Percentiles rank a stretch among this genome's conserved stretches.
Conservation (phyloP, 2,797 vertebrate genomes). For the Loris lydekkerianus region DNA sequence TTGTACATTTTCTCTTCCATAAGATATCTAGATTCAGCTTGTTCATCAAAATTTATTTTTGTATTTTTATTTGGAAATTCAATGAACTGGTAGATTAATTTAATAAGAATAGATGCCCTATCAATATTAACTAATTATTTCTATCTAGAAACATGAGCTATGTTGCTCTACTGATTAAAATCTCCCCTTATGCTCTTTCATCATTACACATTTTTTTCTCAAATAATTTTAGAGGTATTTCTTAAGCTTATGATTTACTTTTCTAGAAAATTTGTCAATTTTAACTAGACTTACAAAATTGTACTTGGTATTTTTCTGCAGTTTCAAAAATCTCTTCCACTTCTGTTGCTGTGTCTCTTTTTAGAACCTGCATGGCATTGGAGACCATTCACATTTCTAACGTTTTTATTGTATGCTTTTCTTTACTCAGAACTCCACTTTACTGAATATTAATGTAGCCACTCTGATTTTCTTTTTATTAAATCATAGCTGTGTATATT, state of each 20-base stretch:
- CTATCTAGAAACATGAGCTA: background rate
- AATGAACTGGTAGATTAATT: background rate
- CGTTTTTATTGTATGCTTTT: background rate
- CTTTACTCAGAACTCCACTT: constrained; percentile 16
- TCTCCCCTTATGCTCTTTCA: background rate
- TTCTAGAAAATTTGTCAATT: constrained; percentile 44
- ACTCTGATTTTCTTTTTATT: background rate
- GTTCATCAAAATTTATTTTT: constrained; percentile 13
- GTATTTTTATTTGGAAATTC: constrained; percentile 43
- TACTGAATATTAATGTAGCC: background rate
- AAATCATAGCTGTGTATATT: background rate
- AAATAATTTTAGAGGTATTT: background rate
- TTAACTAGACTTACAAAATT: constrained; percentile 53
- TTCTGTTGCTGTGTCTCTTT: constrained; percentile 2
- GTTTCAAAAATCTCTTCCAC: constrained; percentile 20
- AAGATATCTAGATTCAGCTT: background rate
- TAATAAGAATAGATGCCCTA: background rate
- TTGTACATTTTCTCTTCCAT: background rate
- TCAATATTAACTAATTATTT: constrained; percentile 24
- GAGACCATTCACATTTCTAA: background rate
- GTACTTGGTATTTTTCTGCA: background rate
- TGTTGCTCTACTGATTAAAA: constrained; percentile 44
- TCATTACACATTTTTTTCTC: constrained; percentile 10
- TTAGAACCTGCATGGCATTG: no score
- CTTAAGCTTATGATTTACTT: constrained; percentile 47